Conservation (phyloP, 1,140 invertebrate genomes). For the Brachionus paranguensis region DNA sequence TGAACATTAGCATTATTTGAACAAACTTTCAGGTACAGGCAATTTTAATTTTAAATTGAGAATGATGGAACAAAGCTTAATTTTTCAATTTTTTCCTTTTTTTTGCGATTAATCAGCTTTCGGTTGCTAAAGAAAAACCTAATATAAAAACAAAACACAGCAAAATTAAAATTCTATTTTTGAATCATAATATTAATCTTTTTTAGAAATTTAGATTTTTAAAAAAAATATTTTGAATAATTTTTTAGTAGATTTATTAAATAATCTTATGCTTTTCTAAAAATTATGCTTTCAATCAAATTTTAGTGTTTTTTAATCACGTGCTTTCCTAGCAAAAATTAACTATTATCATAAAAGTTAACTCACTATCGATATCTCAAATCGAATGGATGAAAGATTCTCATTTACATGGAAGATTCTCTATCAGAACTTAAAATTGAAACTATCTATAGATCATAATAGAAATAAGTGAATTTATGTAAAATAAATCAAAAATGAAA, state of each 20-base stretch:
- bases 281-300: not conserved
- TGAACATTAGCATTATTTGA: not conserved
- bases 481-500: not conserved
- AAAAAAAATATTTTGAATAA: not conserved
- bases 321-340: not conserved
- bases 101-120: not conserved
- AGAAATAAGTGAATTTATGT: not conserved
- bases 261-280: not conserved
- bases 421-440: too few relatives aligned
- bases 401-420: too few relatives aligned
- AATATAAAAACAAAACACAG: not conserved
- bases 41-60: not conserved
- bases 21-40: not conserved
- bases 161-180: not conserved
- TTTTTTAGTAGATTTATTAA: not conserved
- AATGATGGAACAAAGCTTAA: not conserved
- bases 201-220: not conserved
- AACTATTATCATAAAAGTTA: constrained; percentile 7
- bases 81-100: not conserved
- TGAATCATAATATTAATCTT: not conserved
- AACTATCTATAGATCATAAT: too few relatives aligned
- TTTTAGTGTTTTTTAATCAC: not conserved
- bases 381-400: not conserved
- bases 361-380: not conserved
- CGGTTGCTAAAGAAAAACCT: not conserved